Evolutionary conservation across 2,113 vertebrate genomes (phyloP).

Genomic region (Varanus komodoensis): DNA sequence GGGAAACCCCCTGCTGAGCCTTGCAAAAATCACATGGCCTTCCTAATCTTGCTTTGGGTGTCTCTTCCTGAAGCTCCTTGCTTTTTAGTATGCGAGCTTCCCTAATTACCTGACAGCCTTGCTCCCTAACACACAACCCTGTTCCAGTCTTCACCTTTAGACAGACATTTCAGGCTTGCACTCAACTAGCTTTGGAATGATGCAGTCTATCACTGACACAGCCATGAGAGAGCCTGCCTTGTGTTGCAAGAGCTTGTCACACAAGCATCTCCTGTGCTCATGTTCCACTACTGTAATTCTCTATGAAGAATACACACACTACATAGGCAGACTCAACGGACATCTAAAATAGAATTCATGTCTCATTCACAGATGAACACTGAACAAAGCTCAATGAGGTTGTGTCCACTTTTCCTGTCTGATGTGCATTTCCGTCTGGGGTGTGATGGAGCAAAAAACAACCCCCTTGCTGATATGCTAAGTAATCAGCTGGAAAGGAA

Average conservation of each 20-base stretch:
- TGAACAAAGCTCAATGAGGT: conserved; percentile 39
- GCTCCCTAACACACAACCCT: background rate
- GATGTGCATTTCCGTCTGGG: conserved; percentile 27
- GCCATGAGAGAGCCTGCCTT: background rate
- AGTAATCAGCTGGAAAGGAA: conserved; percentile 43
- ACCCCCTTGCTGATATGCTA: conserved; percentile 13
- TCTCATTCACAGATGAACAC: conserved; percentile 36
- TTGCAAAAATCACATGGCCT: background rate
- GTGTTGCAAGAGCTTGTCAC: background rate
- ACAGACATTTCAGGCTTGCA: background rate
- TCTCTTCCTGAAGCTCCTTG: background rate
- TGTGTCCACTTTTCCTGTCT: conserved; percentile 48
- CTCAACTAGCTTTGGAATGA: background rate
- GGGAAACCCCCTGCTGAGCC: background rate
- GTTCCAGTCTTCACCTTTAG: background rate
- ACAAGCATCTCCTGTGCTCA: background rate
- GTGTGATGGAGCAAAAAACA: background rate
- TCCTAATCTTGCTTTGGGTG: background rate
- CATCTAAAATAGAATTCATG: conserved; percentile 51
- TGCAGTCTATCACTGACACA: background rate
- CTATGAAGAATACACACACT: background rate
- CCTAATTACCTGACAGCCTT: background rate
- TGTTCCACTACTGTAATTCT: background rate
- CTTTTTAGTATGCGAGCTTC: background rate
- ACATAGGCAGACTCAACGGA: background rate